These are phyloP conservation scores for Liopterus haemorrhoidalis DNA, from an alignment of 2,888 invertebrate genomes.

Conservation along the genomic window DNA sequence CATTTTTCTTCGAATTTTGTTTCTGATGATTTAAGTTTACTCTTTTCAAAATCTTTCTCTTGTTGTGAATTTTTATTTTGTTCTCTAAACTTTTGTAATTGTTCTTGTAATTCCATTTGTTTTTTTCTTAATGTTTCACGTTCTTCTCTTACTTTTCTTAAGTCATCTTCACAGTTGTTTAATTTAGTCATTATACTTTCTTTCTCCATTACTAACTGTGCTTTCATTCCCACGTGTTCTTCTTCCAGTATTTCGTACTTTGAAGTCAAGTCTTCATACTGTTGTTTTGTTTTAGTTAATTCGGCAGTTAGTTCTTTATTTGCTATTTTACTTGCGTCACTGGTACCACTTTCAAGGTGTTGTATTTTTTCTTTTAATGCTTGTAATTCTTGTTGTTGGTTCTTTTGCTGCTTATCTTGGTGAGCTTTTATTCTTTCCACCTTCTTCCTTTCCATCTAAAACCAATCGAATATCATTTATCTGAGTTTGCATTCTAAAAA, in stretches of 20 bases:
- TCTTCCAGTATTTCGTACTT: conserved; percentile 81
- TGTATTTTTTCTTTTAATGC: conserved; percentile 69
- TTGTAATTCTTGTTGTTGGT: conserved; percentile 71
- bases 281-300: conserved; percentile 61
- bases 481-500: conserved; percentile 35
- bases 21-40: conserved; percentile 60
- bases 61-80: no score
- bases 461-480: conserved; percentile 17
- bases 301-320: conserved; percentile 62
- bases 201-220: conserved; percentile 74
- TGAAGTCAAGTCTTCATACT: conserved; percentile 71
- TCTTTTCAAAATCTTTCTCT: conserved; percentile 54
- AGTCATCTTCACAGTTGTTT: conserved; percentile 56
- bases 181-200: conserved; percentile 64
- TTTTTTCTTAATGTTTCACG: conserved; percentile 69
- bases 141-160: conserved; percentile 57
- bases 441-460: conserved; percentile 60
- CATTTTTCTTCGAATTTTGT: conserved; percentile 72
- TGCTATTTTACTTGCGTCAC: conserved; percentile 58
- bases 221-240: conserved; percentile 77
- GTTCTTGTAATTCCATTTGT: conserved; percentile 60
- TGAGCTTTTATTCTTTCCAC: conserved; percentile 60
- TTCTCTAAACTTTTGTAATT: conserved; percentile 41
- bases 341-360: conserved; percentile 56
- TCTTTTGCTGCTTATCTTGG: conserved; percentile 69